Percentiles rank a stretch among this genome's conserved stretches.
These are phyloP conservation scores for Belgica antarctica DNA, from an alignment of 2,888 invertebrate species.

Conservation along the genomic window DNA sequence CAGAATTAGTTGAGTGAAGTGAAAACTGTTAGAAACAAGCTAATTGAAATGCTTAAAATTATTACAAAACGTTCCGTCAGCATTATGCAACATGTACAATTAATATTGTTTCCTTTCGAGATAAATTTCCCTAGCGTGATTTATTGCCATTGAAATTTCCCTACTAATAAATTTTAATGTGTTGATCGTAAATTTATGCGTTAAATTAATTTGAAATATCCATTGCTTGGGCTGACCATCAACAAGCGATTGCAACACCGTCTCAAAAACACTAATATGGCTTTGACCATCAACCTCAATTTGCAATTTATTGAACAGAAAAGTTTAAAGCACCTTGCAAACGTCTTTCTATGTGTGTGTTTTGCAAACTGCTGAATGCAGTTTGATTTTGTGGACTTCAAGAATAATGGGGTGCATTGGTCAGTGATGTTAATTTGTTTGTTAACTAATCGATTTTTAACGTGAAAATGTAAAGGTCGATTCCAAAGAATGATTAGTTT, in stretches of 20 bases:
- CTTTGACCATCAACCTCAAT: not conserved
- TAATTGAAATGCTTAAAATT: too few species aligned
- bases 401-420: too few species aligned
- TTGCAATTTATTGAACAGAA: not conserved
- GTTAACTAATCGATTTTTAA: too few species aligned
- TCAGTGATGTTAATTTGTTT: too few species aligned
- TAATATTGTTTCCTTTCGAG: too few species aligned
- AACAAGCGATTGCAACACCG: too few species aligned
- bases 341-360: not conserved
- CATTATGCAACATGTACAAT: not conserved
- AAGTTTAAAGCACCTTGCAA: not conserved
- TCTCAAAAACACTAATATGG: too few species aligned
- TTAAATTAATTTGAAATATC: not conserved
- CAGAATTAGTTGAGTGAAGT: not conserved
- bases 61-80: not conserved
- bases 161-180: not conserved
- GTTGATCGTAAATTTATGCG: slow-evolving; percentile 6
- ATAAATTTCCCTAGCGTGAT: not conserved
- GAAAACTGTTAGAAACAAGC: not conserved
- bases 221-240: not conserved
- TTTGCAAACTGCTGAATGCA: not conserved
- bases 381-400: not conserved
- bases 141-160: not conserved
- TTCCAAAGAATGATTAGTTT: too few species aligned
- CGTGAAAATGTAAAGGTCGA: too few species aligned